phyloP scores from a whole-genome alignment of 2,797 vertebrate species.

The Sebastes kiyomatsui region DNA sequence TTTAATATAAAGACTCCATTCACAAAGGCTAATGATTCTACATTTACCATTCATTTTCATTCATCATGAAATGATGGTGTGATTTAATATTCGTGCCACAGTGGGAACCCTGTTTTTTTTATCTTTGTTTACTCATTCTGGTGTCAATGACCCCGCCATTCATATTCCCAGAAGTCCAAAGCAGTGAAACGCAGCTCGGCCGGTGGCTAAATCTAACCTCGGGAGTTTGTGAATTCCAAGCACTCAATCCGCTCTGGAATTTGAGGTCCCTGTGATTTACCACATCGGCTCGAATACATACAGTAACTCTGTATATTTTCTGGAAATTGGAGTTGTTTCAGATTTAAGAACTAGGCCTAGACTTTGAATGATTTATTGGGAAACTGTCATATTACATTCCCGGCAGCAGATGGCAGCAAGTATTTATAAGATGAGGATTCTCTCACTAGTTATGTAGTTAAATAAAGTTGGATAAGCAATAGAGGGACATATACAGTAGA shows the following conservation, averaged over 20 bases:
- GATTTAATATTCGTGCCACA: too few relatives aligned
- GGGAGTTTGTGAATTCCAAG: not conserved
- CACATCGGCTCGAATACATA: not conserved
- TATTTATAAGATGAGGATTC: not conserved
- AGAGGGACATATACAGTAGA: not conserved
- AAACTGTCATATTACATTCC: not conserved
- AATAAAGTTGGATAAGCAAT: not conserved
- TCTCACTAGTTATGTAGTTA: not conserved
- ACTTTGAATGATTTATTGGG: not conserved
- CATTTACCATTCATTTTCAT: not conserved
- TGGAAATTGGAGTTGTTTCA: not conserved
- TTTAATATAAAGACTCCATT: not conserved
- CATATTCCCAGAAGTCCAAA: slow-evolving; percentile 14
- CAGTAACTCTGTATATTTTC: not conserved
- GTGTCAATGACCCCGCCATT: slow-evolving; percentile 23
- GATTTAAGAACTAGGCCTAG: not conserved
- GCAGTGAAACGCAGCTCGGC: slow-evolving; percentile 1
- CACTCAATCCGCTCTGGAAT: slow-evolving; percentile 39
- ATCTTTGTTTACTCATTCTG: slow-evolving; percentile 18
- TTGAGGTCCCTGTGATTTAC: not conserved
- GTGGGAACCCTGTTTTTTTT: not conserved
- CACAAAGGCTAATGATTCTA: not conserved
- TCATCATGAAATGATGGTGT: too few relatives aligned
- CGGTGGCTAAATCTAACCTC: not conserved
- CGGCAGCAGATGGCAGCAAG: slow-evolving; percentile 20